phyloP scores from a whole-genome alignment of 2,797 vertebrate genomes.

The Chrysocyon brachyurus region DNA sequence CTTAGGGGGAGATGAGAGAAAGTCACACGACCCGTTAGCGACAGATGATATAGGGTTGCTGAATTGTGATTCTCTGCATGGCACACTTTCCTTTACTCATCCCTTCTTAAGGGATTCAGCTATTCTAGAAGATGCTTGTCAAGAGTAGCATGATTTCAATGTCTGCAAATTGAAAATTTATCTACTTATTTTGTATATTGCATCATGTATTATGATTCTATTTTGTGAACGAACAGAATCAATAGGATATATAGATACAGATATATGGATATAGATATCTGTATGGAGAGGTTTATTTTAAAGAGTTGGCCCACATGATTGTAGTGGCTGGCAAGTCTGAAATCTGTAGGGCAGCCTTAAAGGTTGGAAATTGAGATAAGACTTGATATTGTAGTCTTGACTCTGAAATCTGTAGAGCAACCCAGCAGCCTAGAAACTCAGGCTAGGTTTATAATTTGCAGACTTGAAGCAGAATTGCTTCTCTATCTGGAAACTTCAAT shows the following conservation, averaged over 20 bases:
- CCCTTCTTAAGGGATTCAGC: not conserved
- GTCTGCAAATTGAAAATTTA: not conserved
- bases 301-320: not conserved
- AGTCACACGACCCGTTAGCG: not conserved
- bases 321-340: not conserved
- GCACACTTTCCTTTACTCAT: not conserved
- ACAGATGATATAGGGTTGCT: not conserved
- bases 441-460: not conserved
- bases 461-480: not conserved
- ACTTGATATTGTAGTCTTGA: not conserved
- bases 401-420: not conserved
- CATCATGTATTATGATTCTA: not conserved
- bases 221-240: not conserved
- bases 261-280: not conserved
- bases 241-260: too few relatives aligned
- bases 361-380: not conserved
- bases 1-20: not conserved
- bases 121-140: not conserved
- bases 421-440: not conserved
- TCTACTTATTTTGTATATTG: not conserved
- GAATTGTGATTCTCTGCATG: not conserved
- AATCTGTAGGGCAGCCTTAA: not conserved
- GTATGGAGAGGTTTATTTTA: not conserved
- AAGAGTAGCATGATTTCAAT: not conserved
- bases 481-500: not conserved